These are phyloP conservation scores for Drosophila neonasuta DNA, from an alignment of 2,888 invertebrate species.

Conservation along the genomic window DNA sequence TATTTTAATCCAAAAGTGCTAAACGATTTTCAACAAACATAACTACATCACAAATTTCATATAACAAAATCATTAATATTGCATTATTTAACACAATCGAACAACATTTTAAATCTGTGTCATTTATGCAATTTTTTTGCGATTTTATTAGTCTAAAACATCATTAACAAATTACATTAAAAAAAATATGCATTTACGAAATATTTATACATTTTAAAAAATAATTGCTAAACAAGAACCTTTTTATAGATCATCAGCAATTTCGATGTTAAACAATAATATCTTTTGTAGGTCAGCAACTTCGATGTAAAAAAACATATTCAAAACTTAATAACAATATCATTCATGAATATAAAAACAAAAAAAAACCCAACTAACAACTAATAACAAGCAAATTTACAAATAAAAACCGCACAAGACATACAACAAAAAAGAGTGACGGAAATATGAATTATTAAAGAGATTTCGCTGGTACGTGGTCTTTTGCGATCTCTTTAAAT, in stretches of 20 bases:
- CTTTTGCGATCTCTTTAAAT: slow-evolving; percentile 13
- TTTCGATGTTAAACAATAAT: slow-evolving; percentile 1
- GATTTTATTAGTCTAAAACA: slow-evolving; percentile 33
- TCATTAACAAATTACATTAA: slow-evolving; percentile 10
- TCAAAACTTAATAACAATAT: background rate
- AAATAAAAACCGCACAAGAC: slow-evolving; percentile 21
- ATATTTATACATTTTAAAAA: slow-evolving; percentile 42
- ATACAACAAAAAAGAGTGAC: slow-evolving; percentile 16
- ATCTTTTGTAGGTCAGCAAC: background rate
- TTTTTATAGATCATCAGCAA: background rate
- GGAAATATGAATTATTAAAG: slow-evolving; percentile 30
- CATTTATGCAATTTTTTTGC: slow-evolving; percentile 35
- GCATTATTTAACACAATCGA: slow-evolving; percentile 10
- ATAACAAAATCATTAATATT: background rate
- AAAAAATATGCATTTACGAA: slow-evolving; percentile 14
- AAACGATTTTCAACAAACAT: background rate
- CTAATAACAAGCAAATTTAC: slow-evolving; percentile 3
- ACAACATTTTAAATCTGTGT: slow-evolving; percentile 46
- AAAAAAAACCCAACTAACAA: slow-evolving; percentile 1
- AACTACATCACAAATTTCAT: slow-evolving; percentile 1
- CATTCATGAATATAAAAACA: slow-evolving; percentile 1
- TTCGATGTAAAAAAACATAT: slow-evolving; percentile 6
- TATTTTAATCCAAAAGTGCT: slow-evolving; percentile 23
- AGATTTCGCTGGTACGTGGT: slow-evolving; percentile 38
- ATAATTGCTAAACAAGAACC: slow-evolving; percentile 2